phyloP scores from a whole-genome alignment of 2,888 invertebrate genomes.

The Pandemis cinnamomeana region DNA sequence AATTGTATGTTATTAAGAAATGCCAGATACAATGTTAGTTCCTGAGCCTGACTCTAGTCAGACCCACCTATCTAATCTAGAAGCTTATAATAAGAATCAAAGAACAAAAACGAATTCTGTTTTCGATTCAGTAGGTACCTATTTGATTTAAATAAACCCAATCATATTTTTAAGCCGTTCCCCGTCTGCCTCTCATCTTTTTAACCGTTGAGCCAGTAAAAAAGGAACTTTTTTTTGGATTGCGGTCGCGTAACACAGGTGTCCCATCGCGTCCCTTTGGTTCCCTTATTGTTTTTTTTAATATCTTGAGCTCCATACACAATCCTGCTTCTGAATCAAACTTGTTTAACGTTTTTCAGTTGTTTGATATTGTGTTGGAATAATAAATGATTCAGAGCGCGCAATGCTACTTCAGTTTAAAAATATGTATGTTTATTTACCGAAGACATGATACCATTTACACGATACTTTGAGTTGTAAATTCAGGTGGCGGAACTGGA shows the following conservation, averaged over 20 bases:
- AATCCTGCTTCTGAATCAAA: constrained; percentile 31
- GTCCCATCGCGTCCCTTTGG: constrained; percentile 60
- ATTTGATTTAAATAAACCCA: not conserved
- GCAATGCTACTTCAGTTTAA: not conserved
- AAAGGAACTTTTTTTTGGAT: constrained; percentile 59
- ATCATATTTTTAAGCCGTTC: constrained; percentile 16
- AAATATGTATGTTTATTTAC: no score
- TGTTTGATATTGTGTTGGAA: constrained; percentile 11
- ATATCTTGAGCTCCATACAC: constrained; percentile 49
- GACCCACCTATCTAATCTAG: no score
- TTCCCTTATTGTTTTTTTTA: constrained; percentile 54
- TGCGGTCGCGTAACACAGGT: constrained; percentile 74
- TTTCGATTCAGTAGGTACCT: not conserved
- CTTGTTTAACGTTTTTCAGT: constrained; percentile 24
- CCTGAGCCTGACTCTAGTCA: no score
- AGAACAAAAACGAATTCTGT: not conserved
- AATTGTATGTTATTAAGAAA: no score
- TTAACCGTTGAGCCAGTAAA: constrained; percentile 47
- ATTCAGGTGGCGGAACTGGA: no score
- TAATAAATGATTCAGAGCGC: not conserved
- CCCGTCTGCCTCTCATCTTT: constrained; percentile 25
- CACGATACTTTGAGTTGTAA: no score
- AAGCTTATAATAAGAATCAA: not conserved
- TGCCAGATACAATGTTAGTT: no score
- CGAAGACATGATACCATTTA: no score